Evolutionary conservation across 1,140 invertebrate genomes (phyloP), one percentile per base, ranked within the genome.

Genomic region (Lysiphlebus fabarum): DNA sequence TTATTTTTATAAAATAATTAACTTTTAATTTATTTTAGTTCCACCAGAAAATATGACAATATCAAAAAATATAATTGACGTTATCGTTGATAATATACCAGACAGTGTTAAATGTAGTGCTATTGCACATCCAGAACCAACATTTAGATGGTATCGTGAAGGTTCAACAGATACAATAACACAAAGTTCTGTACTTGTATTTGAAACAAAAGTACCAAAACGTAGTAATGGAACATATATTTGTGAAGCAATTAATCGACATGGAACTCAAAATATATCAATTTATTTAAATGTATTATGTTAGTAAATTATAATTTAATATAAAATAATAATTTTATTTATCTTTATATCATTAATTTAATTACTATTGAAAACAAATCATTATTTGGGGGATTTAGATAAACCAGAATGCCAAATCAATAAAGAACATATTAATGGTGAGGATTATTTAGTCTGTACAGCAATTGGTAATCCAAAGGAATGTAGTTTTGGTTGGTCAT

Each of bases 41-140:
- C 89, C 92, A 57, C 93, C 93, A 5, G 90, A 93, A 70, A 87
- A 92, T 67, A 85, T 93, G 64, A 87, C 85, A 1, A 87, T 94
- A 6, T 87, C 87, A 0, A 85, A 86, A 9, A 81, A 78, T 43
- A 76, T 84, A 33, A 84, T 94, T 17, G 85, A 87, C 61, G 91
- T 96, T 7, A 82, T 84, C 26, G 92, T 93, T 71, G 86, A 88
- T 60, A 84, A 87, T 56, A 84, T 87, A 57, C 89, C 91, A 5
- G 86, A 85, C 45, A 85, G 85, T 64, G 86, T 95, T 9, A 82
- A 85, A 53, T 95, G 93, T 69, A 82, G 82, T 64, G 90, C 91
- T 2, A 87, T 84, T 54, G 88, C 87, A 36, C 86, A 86, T 69
- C 90, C 90, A 1, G 85, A 84, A 62, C 83, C 88, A 5, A 83